Evolutionary conservation across 2,888 invertebrate species (phyloP).

Genomic region (Drosophila subsilvestris): DNA sequence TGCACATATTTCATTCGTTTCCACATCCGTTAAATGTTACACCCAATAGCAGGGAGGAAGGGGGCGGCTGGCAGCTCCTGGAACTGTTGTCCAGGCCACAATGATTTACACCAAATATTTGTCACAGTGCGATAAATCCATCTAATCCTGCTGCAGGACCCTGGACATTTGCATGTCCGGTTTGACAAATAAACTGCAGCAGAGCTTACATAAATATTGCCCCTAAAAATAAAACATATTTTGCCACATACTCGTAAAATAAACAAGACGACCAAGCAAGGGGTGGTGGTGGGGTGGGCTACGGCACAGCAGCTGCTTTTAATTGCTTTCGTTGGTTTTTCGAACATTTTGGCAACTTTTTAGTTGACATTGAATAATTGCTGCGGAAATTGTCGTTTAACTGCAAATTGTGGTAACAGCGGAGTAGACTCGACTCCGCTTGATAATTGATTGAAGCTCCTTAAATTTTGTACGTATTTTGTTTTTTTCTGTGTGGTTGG

Average conservation of each 20-base stretch:
- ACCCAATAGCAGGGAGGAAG: conserved; percentile 1
- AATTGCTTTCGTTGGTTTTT: conserved; percentile 52
- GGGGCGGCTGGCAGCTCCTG: neutral
- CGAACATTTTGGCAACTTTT: conserved; percentile 34
- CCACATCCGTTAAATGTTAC: conserved; percentile 26
- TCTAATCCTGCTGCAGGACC: conserved; percentile 55
- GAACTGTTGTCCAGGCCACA: conserved; percentile 10
- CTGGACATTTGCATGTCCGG: conserved; percentile 51
- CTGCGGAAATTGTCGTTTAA: conserved; percentile 73
- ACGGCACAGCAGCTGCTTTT: conserved; percentile 48
- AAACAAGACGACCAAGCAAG: conserved; percentile 11
- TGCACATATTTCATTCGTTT: conserved; percentile 19
- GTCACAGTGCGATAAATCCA: conserved; percentile 59
- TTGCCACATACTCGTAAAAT: conserved; percentile 36
- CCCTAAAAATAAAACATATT: conserved; percentile 45
- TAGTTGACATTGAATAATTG: conserved; percentile 65
- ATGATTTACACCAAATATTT: conserved; percentile 50
- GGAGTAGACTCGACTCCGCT: conserved; percentile 18
- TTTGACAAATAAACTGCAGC: conserved; percentile 66
- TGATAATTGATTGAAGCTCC: conserved; percentile 66
- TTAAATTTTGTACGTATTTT: conserved; percentile 34
- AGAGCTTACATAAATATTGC: conserved; percentile 65
- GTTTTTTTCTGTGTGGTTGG: conserved; percentile 5
- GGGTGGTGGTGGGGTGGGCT: neutral
- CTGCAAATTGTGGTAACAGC: conserved; percentile 58